A percentile compares a stretch with the other conserved stretches of the same genome.
Conservation (phyloP, 2,797 vertebrate genomes). For the Sebastolobus altivelis region DNA sequence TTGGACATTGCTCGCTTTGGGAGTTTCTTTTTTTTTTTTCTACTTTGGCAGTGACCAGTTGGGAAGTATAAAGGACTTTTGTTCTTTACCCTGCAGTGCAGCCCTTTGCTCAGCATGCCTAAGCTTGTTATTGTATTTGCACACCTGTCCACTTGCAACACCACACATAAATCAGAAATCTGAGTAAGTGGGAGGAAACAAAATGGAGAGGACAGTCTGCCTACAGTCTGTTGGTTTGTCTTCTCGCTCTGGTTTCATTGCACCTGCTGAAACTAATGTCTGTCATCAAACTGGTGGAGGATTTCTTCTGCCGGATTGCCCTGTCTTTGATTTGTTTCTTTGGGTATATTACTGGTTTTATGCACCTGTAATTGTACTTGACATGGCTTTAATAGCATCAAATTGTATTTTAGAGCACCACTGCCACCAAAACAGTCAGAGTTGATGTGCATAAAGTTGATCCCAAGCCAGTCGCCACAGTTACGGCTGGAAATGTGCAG, state of each 20-base stretch:
- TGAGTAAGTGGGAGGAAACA: background rate
- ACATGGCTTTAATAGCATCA: constrained; percentile 31
- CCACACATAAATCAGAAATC: background rate
- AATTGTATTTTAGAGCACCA: constrained; percentile 69
- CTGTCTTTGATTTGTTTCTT: constrained; percentile 1
- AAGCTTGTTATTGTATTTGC: constrained; percentile 18
- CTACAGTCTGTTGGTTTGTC: background rate
- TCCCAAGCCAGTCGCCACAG: constrained; percentile 38
- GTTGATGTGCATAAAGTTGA: constrained; percentile 66
- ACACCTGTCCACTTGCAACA: constrained; percentile 9
- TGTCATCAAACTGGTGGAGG: constrained; percentile 27
- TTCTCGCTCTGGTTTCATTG: constrained; percentile 11
- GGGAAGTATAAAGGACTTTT: background rate
- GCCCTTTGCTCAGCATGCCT: constrained; percentile 34
- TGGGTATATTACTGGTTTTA: background rate
- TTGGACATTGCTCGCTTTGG: background rate
- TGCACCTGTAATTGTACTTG: background rate
- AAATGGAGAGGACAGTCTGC: constrained; percentile 13
- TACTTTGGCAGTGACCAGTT: background rate
- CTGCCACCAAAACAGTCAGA: constrained; percentile 57
- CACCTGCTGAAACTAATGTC: background rate
- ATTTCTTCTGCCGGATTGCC: constrained; percentile 11
- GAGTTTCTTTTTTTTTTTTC: constrained; percentile 10
- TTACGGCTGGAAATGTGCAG: constrained; percentile 45
- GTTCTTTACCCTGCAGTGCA: background rate